A percentile compares a stretch with the other conserved stretches of the same genome.
Conservation (phyloP, 2,888 invertebrate genomes). For the Dastarcus helophoroides region DNA sequence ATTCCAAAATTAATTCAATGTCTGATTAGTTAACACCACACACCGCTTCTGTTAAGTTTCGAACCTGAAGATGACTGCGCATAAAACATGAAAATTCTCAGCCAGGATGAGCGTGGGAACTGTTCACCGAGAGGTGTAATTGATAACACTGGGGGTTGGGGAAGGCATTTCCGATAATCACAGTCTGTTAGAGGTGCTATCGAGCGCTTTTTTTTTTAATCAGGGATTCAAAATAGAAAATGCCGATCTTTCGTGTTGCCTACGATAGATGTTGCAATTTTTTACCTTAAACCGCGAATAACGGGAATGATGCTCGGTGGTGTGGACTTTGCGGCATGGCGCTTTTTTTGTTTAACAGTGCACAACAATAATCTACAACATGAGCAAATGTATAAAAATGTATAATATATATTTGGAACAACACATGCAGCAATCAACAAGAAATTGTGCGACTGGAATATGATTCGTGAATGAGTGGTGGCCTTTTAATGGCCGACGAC, state of each 20-base stretch:
- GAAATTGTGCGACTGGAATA: conserved; percentile 28
- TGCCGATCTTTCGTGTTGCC: neutral
- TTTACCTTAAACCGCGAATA: too few relatives aligned
- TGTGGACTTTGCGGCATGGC: conserved; percentile 35
- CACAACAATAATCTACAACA: conserved; percentile 35
- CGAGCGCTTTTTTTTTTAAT: too few relatives aligned
- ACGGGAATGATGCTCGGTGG: conserved; percentile 21
- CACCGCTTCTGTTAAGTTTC: too few relatives aligned
- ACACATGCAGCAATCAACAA: conserved; percentile 33
- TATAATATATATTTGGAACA: conserved; percentile 32
- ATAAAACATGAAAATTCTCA: too few relatives aligned
- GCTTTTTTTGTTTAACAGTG: conserved; percentile 34
- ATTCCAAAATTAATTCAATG: too few relatives aligned
- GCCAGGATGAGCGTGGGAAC: too few relatives aligned
- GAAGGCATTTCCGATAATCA: conserved; percentile 42
- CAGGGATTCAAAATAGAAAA: conserved; percentile 18
- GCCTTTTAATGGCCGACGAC: neutral
- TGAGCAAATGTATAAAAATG: conserved; percentile 36
- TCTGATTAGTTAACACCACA: too few relatives aligned
- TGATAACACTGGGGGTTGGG: conserved; percentile 31
- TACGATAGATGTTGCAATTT: too few relatives aligned
- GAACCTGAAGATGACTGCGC: too few relatives aligned
- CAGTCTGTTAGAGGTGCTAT: conserved; percentile 35
- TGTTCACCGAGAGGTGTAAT: conserved; percentile 20
- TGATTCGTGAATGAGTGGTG: too few relatives aligned